A percentile compares a stretch with the other conserved stretches of the same genome.
phyloP scores from a whole-genome alignment of 1,140 invertebrate species.

The Phenacoccus solenopsis region DNA sequence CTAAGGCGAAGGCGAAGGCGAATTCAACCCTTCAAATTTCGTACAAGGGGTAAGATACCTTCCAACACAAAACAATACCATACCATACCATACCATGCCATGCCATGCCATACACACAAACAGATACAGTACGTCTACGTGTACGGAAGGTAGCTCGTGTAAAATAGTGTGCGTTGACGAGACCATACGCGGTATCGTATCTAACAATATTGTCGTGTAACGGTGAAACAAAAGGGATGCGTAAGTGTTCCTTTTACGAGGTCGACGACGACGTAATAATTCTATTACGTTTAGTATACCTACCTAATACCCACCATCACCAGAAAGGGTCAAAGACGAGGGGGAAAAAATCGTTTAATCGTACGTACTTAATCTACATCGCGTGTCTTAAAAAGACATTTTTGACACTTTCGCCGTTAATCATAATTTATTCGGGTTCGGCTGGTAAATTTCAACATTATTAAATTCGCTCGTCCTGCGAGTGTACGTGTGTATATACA shows the following conservation, averaged over 20 bases:
- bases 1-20: not conserved
- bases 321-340: not conserved
- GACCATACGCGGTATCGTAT: not conserved
- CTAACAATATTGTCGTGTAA: slow-evolving; percentile 1
- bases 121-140: too few species aligned
- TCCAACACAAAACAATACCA: too few species aligned
- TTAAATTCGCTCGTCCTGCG: too few species aligned
- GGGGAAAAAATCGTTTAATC: not conserved
- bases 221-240: not conserved
- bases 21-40: not conserved
- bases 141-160: too few species aligned
- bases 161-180: too few species aligned
- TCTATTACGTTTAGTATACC: not conserved
- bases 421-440: slow-evolving; percentile 3
- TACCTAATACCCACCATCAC: too few species aligned
- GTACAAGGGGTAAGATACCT: too few species aligned
- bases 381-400: not conserved
- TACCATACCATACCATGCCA: too few species aligned
- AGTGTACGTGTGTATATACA: too few species aligned
- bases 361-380: not conserved
- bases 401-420: not conserved
- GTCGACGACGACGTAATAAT: not conserved
- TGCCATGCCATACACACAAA: too few species aligned
- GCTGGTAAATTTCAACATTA: too few species aligned
- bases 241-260: not conserved